phyloP scores from a whole-genome alignment of 2,113 vertebrate genomes.

The Poeciliopsis retropinna region DNA sequence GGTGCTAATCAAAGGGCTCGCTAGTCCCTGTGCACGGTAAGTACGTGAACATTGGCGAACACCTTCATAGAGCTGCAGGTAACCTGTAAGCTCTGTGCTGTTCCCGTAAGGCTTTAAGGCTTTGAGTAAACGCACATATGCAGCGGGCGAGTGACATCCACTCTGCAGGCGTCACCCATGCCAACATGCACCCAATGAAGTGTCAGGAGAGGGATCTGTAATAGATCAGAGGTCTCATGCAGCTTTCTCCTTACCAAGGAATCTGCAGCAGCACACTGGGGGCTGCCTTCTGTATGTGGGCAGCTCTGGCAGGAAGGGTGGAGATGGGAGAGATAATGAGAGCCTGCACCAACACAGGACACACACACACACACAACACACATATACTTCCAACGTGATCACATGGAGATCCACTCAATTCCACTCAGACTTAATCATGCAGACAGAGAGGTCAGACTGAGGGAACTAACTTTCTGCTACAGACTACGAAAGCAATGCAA shows the following conservation, averaged over 20 bases:
- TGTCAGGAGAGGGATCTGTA: slow-evolving; percentile 30
- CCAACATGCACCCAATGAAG: slow-evolving; percentile 15
- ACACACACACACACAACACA: not conserved
- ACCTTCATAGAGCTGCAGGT: not conserved
- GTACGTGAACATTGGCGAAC: not conserved
- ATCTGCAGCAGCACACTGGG: slow-evolving; percentile 22
- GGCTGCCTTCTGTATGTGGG: slow-evolving; percentile 36
- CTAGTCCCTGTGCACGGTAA: not conserved
- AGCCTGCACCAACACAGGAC: slow-evolving; percentile 45
- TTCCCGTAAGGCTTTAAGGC: not conserved
- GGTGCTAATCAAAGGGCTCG: slow-evolving; percentile 1
- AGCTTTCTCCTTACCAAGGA: slow-evolving; percentile 5
- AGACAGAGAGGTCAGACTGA: not conserved
- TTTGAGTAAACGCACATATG: slow-evolving; percentile 2
- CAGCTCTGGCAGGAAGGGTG: slow-evolving; percentile 63
- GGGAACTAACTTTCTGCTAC: slow-evolving; percentile 1
- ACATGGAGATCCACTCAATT: slow-evolving; percentile 16
- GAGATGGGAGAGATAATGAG: slow-evolving; percentile 56
- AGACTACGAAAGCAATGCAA: not conserved
- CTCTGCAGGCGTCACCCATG: slow-evolving; percentile 1
- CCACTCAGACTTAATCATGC: slow-evolving; percentile 1
- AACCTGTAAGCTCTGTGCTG: not conserved
- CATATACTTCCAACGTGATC: slow-evolving; percentile 22
- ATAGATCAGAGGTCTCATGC: slow-evolving; percentile 16
- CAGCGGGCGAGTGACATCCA: not conserved